Base-by-base conservation (phyloP, 64 coral and sea anemone genomes). In the Pocillopora verrucosa region DNA sequence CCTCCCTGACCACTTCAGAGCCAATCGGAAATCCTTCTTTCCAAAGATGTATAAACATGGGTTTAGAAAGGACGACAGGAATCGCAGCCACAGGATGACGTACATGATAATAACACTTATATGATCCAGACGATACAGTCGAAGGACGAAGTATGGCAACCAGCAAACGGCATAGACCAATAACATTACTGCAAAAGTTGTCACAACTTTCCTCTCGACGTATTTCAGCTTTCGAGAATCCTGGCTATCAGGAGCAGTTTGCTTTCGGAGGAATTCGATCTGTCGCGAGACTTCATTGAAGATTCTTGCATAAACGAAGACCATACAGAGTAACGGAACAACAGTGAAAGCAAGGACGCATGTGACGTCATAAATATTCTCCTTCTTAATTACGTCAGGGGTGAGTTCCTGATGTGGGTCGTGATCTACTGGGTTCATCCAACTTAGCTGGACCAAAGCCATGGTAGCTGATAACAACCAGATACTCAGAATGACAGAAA, bases 21-120 rank as follows among this genome's bases (percentile, higher is more conserved):
- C 56, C 17, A 61, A 36, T 25, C 89, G 38, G 51, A 91, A 84
- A 24, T 91, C 79, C 76, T 82, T 80, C 58, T 91, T 91, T 1
- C 89, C 89, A 6, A 90, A 80, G 11, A 84, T 82, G 69, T 91
- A 91, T n/a, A 91, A 58, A 16, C 80, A 34, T 13, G 89, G 89
- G 26, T 91, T 83, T 4, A 91, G 81, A 17, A 91, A 76, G 10
- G 89, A 91, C 0, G 89, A 75, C 14, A 69, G 75, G 34, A 59
- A 82, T 14, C 89, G 75, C 41, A 78, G 70, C 65, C 69, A 91
- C 24, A 84, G 30, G 15, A 19, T 65, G 10, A 90, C 13, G 24
- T 90, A 81, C 10, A 69, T 19, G 26, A 90, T n/a, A 61, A 56
- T 11, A 22, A 2, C 14, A 60, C 11, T 61, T 9, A 59, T 14